These are phyloP conservation scores for Heteropelma amictum DNA, from an alignment of 2,888 invertebrate species.

Conservation along the genomic window DNA sequence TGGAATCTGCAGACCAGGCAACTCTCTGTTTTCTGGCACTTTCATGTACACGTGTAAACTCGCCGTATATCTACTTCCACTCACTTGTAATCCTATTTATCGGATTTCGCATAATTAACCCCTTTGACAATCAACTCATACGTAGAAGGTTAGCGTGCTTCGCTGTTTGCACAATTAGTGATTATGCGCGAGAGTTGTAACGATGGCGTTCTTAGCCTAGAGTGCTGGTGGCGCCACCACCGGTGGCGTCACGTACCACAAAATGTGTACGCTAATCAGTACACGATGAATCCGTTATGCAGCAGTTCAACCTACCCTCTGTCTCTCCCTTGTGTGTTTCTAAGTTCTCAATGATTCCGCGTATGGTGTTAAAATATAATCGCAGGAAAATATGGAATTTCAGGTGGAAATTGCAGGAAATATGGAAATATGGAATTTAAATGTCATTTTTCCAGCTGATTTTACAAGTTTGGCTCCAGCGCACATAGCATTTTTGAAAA, in stretches of 20 bases:
- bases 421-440: too few species aligned
- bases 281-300: slow-evolving; percentile 47
- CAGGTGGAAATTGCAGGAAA: too few species aligned
- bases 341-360: neutral
- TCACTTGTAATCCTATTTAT: slow-evolving; percentile 56
- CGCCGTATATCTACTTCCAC: slow-evolving; percentile 6
- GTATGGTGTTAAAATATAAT: neutral
- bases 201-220: neutral
- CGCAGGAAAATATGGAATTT: neutral
- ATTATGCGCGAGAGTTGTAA: slow-evolving; percentile 51
- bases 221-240: slow-evolving; percentile 9
- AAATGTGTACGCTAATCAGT: slow-evolving; percentile 49
- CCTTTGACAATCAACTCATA: slow-evolving; percentile 60
- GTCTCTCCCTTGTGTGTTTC: neutral
- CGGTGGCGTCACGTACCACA: slow-evolving; percentile 44
- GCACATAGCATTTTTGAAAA: too few species aligned
- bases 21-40: slow-evolving; percentile 17
- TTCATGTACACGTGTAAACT: slow-evolving; percentile 32
- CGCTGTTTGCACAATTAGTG: slow-evolving; percentile 60
- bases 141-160: slow-evolving; percentile 53
- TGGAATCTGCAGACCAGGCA: slow-evolving; percentile 17
- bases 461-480: too few species aligned
- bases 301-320: neutral
- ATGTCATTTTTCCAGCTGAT: too few species aligned
- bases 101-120: slow-evolving; percentile 59